phyloP scores from a whole-genome alignment of 2,113 vertebrate species.

The Macrotis lagotis region DNA sequence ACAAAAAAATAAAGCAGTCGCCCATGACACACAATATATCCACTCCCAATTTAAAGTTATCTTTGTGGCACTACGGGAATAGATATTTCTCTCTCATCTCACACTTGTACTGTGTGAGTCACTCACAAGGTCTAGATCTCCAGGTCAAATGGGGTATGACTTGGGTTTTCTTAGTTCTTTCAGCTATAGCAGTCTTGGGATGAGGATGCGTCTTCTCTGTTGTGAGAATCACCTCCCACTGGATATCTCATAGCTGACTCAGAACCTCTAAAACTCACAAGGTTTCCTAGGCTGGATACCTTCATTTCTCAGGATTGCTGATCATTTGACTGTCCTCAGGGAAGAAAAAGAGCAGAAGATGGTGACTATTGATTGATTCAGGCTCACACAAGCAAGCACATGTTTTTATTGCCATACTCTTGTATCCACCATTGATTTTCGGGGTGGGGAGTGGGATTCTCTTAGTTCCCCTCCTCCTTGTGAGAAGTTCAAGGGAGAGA shows the following conservation, averaged over 20 bases:
- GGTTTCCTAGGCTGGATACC: not conserved
- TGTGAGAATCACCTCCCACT: not conserved
- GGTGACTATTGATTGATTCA: not conserved
- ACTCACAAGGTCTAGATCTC: not conserved
- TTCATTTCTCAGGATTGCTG: not conserved
- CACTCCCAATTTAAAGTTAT: not conserved
- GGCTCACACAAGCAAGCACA: not conserved
- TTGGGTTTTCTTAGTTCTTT: not conserved
- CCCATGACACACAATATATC: not conserved
- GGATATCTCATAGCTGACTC: not conserved
- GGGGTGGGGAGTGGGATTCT: not conserved
- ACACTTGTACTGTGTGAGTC: not conserved
- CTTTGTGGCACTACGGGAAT: not conserved
- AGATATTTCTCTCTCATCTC: not conserved
- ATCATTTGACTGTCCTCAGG: not conserved
- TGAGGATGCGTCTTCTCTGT: not conserved
- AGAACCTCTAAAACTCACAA: not conserved
- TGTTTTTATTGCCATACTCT: not conserved
- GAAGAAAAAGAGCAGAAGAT: not conserved
- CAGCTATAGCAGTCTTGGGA: not conserved
- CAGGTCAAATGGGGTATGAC: not conserved
- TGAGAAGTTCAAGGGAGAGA: not conserved
- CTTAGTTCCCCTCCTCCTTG: not conserved
- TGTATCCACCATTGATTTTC: not conserved
- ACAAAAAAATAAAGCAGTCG: not conserved